These are phyloP conservation scores for Rhizomys pruinosus DNA, from an alignment of 2,113 vertebrate genomes.

Conservation along the genomic window DNA sequence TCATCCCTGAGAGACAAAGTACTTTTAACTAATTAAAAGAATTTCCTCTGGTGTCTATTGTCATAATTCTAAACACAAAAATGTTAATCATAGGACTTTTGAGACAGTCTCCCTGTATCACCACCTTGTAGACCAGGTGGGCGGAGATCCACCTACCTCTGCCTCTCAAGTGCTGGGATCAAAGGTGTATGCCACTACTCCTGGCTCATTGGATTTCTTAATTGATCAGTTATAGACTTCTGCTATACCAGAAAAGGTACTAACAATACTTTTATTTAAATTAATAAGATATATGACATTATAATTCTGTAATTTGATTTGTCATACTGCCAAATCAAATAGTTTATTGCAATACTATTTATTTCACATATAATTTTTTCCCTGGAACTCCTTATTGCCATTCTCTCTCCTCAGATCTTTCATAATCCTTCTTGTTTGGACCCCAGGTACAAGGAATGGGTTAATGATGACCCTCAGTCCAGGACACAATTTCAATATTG, in stretches of 20 bases:
- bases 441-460: neutral
- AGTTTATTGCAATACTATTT: neutral
- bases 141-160: no score
- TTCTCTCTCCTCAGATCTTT: neutral
- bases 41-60: neutral
- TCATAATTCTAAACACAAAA: neutral
- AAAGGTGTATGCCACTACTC: neutral
- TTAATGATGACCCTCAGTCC: neutral
- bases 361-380: neutral
- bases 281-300: neutral
- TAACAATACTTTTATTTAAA: neutral
- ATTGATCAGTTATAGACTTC: constrained; percentile 7
- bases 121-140: no score
- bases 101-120: no score
- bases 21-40: constrained; percentile 27
- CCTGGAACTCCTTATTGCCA: neutral
- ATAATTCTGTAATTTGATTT: no score
- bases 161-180: no score
- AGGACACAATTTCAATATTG: neutral
- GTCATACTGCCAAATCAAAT: constrained; percentile 1
- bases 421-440: constrained; percentile 8
- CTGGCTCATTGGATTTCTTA: neutral
- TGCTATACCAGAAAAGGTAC: constrained; percentile 7
- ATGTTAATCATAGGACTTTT: no score
- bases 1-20: neutral